A percentile compares a stretch with the other conserved stretches of the same genome.
Evolutionary conservation across 2,113 vertebrate species (phyloP).

Genomic region (Eulacestoma nigropectus): DNA sequence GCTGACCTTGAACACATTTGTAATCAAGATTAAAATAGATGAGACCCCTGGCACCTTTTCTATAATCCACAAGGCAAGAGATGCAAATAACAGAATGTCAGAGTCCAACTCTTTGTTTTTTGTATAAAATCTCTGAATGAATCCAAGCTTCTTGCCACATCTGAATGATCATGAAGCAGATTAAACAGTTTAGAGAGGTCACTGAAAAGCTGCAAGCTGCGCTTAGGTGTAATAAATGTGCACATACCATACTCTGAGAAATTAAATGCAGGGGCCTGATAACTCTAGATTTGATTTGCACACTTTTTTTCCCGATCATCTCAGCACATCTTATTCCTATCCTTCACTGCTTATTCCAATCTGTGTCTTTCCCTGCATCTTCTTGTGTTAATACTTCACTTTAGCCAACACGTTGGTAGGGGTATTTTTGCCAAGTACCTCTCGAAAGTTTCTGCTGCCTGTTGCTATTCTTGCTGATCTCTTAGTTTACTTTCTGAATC

Average conservation of each 20-base stretch:
- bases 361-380: neutral
- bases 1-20: neutral
- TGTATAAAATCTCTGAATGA: neutral
- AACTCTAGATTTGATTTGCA: neutral
- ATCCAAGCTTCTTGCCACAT: neutral
- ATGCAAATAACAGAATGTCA: neutral
- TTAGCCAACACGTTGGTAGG: neutral
- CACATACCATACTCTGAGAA: neutral
- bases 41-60: neutral
- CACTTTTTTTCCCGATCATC: neutral
- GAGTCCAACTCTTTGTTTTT: neutral
- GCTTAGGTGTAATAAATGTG: neutral
- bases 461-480: neutral
- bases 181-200: neutral
- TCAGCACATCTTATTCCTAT: neutral
- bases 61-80: neutral
- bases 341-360: neutral
- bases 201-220: neutral
- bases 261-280: neutral
- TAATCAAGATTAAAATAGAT: neutral
- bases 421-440: neutral
- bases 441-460: neutral
- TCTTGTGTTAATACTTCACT: neutral
- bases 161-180: neutral
- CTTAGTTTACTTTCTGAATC: neutral